A percentile compares a stretch with the other conserved stretches of the same genome.
These are phyloP conservation scores for Morone saxatilis DNA, from an alignment of 2,113 vertebrate species.

Conservation along the genomic window DNA sequence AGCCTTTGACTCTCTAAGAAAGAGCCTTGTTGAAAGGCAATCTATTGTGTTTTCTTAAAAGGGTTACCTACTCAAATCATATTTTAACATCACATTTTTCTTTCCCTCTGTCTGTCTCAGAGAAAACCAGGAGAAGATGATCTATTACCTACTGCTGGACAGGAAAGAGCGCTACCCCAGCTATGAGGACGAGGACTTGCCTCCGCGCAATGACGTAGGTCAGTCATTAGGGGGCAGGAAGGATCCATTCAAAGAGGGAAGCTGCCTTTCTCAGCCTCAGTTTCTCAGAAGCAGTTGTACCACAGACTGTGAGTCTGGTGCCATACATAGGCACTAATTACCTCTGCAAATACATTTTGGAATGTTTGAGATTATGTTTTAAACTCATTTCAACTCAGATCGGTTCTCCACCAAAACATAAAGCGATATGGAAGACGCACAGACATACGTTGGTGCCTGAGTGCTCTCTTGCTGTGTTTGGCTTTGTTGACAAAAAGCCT, in stretches of 20 bases:
- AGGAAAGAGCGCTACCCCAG: slow-evolving; percentile 95
- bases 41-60: background rate
- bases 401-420: background rate
- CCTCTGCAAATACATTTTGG: background rate
- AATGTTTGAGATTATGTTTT: background rate
- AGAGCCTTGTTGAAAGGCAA: background rate
- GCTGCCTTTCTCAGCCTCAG: slow-evolving; percentile 7
- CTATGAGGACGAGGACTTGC: slow-evolving; percentile 94
- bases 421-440: background rate
- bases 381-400: background rate
- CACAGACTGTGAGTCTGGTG: background rate
- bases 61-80: background rate
- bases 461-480: background rate
- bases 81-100: background rate
- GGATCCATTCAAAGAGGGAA: slow-evolving; percentile 30
- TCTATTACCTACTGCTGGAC: slow-evolving; percentile 93
- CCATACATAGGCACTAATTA: background rate
- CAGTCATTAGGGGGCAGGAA: slow-evolving; percentile 73
- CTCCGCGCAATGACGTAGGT: slow-evolving; percentile 92
- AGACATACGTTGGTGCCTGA: background rate
- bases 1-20: background rate
- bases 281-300: slow-evolving; percentile 9
- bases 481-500: background rate
- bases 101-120: slow-evolving; percentile 69
- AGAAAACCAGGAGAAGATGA: slow-evolving; percentile 97